Evolutionary conservation across 2,888 invertebrate genomes (phyloP).

Genomic region (Meiosimyza platycephala): DNA sequence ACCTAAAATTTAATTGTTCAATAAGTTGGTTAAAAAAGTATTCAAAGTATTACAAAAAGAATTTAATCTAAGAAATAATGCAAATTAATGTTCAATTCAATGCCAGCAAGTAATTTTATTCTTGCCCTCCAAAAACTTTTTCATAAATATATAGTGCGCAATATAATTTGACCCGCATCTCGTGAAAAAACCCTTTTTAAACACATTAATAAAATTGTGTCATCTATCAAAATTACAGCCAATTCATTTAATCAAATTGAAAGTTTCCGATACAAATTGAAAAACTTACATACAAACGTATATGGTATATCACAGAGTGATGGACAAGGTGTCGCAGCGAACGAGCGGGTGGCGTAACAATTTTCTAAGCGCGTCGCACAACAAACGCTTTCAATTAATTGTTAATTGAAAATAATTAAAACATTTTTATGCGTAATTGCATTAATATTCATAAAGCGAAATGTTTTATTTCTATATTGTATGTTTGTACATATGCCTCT

Average conservation of each 20-base stretch:
- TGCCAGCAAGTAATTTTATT: no score
- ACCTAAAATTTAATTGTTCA: no score
- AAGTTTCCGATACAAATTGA: constrained; percentile 26
- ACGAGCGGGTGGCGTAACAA: no score
- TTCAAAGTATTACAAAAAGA: no score
- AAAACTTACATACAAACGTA: not conserved
- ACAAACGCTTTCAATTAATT: constrained; percentile 63
- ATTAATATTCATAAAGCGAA: constrained; percentile 64
- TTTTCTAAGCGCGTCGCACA: not conserved
- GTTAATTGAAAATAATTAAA: constrained; percentile 68
- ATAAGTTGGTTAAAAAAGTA: no score
- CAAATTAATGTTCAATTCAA: no score
- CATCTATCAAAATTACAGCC: constrained; percentile 24
- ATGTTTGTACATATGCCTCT: not conserved
- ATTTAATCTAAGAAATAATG: no score
- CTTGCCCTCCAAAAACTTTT: no score
- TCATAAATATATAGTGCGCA: no score
- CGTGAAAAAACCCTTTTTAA: not conserved
- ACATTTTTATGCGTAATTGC: constrained; percentile 67
- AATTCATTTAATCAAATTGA: constrained; percentile 21
- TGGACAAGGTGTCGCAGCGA: not conserved
- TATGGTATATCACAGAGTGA: not conserved
- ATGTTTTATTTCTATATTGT: not conserved
- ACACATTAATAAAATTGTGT: not conserved
- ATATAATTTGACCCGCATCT: constrained; percentile 21